Conservation (phyloP, 2,113 vertebrate genomes). For the Anhinga anhinga region DNA sequence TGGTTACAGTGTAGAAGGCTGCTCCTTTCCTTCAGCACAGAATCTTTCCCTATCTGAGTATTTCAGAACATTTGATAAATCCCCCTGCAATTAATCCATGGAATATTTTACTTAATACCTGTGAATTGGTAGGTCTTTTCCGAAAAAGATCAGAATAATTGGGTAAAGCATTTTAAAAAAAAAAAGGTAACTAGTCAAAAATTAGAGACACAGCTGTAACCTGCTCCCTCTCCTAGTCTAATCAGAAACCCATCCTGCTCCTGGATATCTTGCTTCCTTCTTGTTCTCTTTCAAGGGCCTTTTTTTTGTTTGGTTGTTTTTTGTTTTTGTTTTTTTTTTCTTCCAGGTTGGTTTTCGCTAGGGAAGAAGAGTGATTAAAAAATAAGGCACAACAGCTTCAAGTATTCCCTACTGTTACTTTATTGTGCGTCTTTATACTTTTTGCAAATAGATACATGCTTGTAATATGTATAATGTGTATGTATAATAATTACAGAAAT, state of each 20-base stretch:
- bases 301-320: no score
- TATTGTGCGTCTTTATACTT: neutral
- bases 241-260: neutral
- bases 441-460: neutral
- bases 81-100: neutral
- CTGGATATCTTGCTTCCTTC: neutral
- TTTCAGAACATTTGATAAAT: neutral
- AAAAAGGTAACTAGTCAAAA: neutral
- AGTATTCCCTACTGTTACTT: neutral
- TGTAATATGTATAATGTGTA: neutral
- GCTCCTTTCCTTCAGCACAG: neutral
- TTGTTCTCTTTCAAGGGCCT: neutral
- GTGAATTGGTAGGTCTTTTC: neutral
- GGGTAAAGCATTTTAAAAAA: neutral
- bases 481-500: neutral
- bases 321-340: neutral
- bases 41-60: neutral
- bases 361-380: neutral
- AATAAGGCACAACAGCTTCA: neutral
- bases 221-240: neutral
- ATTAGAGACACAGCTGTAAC: neutral
- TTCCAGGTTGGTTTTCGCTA: neutral
- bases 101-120: neutral
- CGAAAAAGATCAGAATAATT: neutral
- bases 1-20: neutral